Evolutionary conservation across 2,113 vertebrate species (phyloP).

Genomic region (Oreamnos americanus): DNA sequence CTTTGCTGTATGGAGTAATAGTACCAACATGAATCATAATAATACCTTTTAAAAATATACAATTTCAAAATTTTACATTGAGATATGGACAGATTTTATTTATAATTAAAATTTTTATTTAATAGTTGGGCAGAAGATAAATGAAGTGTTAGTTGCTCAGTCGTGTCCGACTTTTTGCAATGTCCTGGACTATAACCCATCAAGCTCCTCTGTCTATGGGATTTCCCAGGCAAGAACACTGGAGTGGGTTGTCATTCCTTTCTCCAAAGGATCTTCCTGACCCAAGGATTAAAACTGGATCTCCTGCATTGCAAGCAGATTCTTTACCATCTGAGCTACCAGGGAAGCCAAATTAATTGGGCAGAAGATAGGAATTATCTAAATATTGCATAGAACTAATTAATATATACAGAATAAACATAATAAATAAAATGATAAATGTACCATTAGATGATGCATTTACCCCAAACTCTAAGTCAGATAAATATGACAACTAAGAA

Average conservation of each 20-base stretch:
- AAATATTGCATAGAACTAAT: background rate
- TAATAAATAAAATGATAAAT: background rate
- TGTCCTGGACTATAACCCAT: background rate
- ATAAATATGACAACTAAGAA: background rate
- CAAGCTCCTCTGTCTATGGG: background rate
- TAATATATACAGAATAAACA: background rate
- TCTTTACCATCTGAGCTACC: background rate
- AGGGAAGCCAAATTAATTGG: background rate
- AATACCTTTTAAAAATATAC: background rate
- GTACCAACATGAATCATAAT: background rate
- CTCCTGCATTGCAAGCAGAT: background rate
- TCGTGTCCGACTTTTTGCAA: rapidly evolving
- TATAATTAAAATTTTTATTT: background rate
- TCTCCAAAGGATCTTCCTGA: background rate
- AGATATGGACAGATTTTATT: background rate
- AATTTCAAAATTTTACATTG: background rate
- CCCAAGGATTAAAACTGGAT: background rate
- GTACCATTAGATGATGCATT: background rate
- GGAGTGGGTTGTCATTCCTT: background rate
- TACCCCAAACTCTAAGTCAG: background rate
- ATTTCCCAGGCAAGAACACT: background rate
- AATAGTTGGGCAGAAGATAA: background rate
- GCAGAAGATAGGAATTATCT: background rate
- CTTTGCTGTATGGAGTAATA: background rate
- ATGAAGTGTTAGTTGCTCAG: background rate